Conservation (phyloP, 2,797 vertebrate species). For the Scleropages formosus region DNA sequence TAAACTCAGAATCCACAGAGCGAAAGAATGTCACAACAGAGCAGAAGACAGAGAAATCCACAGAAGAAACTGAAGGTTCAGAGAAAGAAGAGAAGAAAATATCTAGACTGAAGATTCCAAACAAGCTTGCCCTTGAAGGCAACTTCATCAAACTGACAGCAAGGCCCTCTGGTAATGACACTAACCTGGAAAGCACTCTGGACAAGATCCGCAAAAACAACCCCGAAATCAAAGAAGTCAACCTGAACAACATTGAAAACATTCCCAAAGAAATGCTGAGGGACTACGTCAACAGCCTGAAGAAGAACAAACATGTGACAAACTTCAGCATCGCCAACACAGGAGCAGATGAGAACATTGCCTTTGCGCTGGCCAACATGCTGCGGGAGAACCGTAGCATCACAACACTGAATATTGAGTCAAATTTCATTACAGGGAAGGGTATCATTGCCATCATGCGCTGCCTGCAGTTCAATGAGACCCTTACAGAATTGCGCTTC, state of each 20-base stretch:
- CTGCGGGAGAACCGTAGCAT: constrained; percentile 92
- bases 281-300: constrained; percentile 88
- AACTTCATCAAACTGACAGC: constrained; percentile 87
- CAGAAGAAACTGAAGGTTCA: constrained; percentile 49
- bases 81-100: constrained; percentile 77
- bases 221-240: constrained; percentile 82
- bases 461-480: constrained; percentile 96
- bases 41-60: constrained; percentile 46
- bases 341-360: constrained; percentile 85
- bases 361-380: constrained; percentile 90
- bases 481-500: constrained; percentile 88
- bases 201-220: constrained; percentile 83
- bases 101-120: constrained; percentile 85
- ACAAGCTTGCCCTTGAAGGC: constrained; percentile 77
- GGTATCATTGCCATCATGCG: constrained; percentile 91
- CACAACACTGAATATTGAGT: constrained; percentile 87
- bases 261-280: constrained; percentile 94
- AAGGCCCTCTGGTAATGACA: constrained; percentile 94
- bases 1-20: constrained; percentile 22
- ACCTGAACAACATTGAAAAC: constrained; percentile 98
- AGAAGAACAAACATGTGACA: constrained; percentile 89
- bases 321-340: constrained; percentile 91
- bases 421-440: constrained; percentile 90
- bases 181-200: constrained; percentile 88
- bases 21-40: constrained; percentile 31